A percentile compares a stretch with the other conserved stretches of the same genome.
Conservation (phyloP, 2,113 vertebrate genomes). For the Hyla sarda region DNA sequence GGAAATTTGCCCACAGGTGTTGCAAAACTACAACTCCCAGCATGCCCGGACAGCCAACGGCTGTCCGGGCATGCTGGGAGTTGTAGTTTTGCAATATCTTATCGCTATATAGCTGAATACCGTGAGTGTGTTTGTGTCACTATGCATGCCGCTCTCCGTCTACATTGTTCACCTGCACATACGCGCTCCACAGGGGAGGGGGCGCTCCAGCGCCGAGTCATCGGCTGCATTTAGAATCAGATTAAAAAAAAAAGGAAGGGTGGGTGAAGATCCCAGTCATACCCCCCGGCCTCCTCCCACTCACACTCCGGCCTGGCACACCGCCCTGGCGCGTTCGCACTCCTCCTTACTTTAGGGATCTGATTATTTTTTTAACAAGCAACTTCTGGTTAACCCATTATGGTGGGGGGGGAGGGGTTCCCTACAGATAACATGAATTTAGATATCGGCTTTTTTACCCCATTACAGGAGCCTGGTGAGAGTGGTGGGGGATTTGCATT, state of each 20-base stretch:
- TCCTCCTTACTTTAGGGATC: neutral
- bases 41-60: too few species aligned
- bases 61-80: too few species aligned
- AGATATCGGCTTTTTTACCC: too few species aligned
- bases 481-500: too few species aligned
- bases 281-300: conserved; percentile 27
- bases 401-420: too few species aligned
- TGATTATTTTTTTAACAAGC: conserved; percentile 27
- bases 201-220: conserved; percentile 26
- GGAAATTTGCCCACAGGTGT: too few species aligned
- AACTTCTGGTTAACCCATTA: conserved; percentile 30
- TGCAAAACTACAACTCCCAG: too few species aligned
- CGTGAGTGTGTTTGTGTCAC: too few species aligned
- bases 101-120: neutral
- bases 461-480: too few species aligned
- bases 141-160: neutral
- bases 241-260: neutral
- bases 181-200: neutral
- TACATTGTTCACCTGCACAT: neutral
- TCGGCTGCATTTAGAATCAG: conserved; percentile 10
- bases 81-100: too few species aligned
- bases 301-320: conserved; percentile 33
- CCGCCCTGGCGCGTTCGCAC: conserved; percentile 18
- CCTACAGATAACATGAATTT: too few species aligned
- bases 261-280: neutral